These are phyloP conservation scores for Trissolcus basalis DNA, from an alignment of 1,140 invertebrate genomes.

Conservation along the genomic window DNA sequence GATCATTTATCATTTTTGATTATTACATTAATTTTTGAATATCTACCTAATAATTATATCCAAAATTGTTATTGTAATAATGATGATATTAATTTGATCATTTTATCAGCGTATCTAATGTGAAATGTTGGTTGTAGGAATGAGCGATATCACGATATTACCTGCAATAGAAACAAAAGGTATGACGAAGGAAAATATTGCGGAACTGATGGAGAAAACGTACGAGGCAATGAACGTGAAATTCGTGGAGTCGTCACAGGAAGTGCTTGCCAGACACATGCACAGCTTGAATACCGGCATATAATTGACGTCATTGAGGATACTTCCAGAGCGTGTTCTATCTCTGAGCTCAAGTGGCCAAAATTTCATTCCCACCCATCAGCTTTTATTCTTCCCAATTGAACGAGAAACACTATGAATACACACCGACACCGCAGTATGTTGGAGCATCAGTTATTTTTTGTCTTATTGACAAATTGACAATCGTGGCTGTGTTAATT, in stretches of 20 bases:
- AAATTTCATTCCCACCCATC: conserved; percentile 22
- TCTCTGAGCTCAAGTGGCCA: conserved; percentile 33
- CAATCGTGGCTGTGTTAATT: conserved; percentile 30
- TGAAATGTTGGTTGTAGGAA: conserved; percentile 75
- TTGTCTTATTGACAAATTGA: conserved; percentile 6
- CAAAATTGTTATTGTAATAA: neutral
- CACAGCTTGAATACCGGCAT: too few species aligned
- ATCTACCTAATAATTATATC: too few species aligned
- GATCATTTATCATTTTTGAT: too few species aligned
- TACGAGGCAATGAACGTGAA: conserved; percentile 81
- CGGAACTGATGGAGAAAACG: conserved; percentile 80
- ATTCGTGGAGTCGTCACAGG: conserved; percentile 78
- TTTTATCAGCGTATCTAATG: neutral
- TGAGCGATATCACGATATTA: conserved; percentile 82
- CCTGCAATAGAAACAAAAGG: conserved; percentile 82
- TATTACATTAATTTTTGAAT: too few species aligned
- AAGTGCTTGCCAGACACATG: conserved; percentile 68
- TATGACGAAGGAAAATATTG: conserved; percentile 80
- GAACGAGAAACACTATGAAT: conserved; percentile 18
- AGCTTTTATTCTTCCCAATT: conserved; percentile 16
- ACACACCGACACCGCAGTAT: conserved; percentile 5
- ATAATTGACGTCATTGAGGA: conserved; percentile 4
- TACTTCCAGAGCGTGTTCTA: conserved; percentile 39
- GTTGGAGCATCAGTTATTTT: conserved; percentile 17
- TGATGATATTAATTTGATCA: neutral